Percentiles rank a stretch among this genome's conserved stretches.
These are phyloP conservation scores for Charaxes varanes DNA, from an alignment of 1,140 invertebrate genomes.

Conservation along the genomic window DNA sequence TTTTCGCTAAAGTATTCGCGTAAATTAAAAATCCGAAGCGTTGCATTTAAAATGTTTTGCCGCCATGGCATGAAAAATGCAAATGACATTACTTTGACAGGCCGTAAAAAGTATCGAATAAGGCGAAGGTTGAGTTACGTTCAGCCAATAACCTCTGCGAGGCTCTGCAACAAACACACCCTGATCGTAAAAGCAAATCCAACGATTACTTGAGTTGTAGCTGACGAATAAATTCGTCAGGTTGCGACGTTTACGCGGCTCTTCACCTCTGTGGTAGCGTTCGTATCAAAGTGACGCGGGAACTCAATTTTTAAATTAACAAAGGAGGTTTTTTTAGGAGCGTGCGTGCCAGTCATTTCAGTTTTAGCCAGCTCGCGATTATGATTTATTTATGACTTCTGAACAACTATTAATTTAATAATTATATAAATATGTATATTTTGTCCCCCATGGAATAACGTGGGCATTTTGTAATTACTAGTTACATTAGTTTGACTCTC, in stretches of 20 bases:
- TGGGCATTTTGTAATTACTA: too few relatives aligned
- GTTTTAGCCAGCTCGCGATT: too few relatives aligned
- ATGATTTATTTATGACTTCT: too few relatives aligned
- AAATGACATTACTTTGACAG: constrained; percentile 15
- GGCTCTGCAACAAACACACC: constrained; percentile 20
- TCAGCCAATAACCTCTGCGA: constrained; percentile 22
- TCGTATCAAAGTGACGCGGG: constrained; percentile 7
- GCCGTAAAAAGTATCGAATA: constrained; percentile 16
- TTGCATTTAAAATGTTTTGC: too few relatives aligned
- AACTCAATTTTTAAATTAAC: constrained; percentile 12
- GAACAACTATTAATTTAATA: too few relatives aligned
- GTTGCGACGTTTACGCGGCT: constrained; percentile 24
- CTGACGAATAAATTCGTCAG: constrained; percentile 28
- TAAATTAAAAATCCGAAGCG: too few relatives aligned
- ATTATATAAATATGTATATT: too few relatives aligned
- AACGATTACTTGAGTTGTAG: constrained; percentile 23
- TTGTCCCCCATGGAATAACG: too few relatives aligned
- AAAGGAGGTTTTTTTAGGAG: not conserved
- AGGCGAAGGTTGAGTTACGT: constrained; percentile 18
- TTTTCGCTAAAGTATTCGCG: too few relatives aligned
- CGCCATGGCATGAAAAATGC: too few relatives aligned
- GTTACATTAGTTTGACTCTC: too few relatives aligned
- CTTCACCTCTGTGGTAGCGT: constrained; percentile 15
- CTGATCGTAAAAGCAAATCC: constrained; percentile 29
- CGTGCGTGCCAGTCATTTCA: too few relatives aligned